Conservation (phyloP, 1,140 invertebrate genomes). For the Maniola jurtina region DNA sequence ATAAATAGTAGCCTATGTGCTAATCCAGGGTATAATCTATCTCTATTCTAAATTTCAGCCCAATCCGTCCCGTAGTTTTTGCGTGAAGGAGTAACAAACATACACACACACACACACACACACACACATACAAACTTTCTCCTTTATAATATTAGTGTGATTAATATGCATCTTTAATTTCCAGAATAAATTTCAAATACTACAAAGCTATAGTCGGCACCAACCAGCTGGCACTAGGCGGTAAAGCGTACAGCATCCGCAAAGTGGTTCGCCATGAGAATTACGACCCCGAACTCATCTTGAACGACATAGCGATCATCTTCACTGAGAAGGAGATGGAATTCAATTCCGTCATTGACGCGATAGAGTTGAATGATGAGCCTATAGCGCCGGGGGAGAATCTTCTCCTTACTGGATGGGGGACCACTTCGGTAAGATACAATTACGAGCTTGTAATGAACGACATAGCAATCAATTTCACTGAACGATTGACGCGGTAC, state of each 20-base stretch:
- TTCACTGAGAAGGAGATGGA: constrained; percentile 62
- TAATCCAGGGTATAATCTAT: no score
- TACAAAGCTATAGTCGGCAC: constrained; percentile 70
- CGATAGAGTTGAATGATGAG: constrained; percentile 63
- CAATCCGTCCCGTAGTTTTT: no score
- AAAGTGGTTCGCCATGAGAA: constrained; percentile 63
- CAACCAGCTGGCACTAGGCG: constrained; percentile 61
- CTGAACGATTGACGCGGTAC: constrained; percentile 68
- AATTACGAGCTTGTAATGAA: constrained; percentile 47
- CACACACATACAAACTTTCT: no score
- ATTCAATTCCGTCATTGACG: constrained; percentile 68
- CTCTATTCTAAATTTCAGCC: no score
- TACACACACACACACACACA: no score
- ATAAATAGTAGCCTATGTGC: no score
- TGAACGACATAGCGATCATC: constrained; percentile 69
- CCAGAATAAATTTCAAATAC: constrained; percentile 61
- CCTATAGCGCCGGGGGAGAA: constrained; percentile 59
- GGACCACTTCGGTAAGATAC: constrained; percentile 60
- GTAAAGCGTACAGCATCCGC: constrained; percentile 53
- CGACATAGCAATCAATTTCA: constrained; percentile 69
- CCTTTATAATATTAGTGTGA: no score
- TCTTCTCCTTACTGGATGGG: constrained; percentile 68
- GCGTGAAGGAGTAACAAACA: no score
- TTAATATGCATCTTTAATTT: constrained; percentile 19
- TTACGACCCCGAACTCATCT: constrained; percentile 58